Conservation (phyloP, 2,888 invertebrate genomes). For the Plemyria rubiginata region DNA sequence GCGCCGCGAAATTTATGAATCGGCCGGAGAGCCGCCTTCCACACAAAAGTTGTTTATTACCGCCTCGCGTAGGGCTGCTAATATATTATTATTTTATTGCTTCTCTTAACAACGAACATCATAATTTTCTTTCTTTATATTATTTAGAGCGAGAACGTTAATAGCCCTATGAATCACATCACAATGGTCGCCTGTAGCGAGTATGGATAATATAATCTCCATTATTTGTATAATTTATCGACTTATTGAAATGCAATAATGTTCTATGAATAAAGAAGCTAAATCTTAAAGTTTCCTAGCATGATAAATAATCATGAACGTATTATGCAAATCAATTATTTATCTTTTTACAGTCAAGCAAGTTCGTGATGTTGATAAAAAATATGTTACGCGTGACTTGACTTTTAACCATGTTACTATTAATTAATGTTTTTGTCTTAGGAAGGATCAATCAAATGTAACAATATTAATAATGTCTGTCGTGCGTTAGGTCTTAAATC, state of each 20-base stretch:
- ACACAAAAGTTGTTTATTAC: conserved; percentile 82
- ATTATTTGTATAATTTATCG: conserved; percentile 68
- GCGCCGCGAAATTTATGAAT: conserved; percentile 81
- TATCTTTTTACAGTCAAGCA: conserved; percentile 11
- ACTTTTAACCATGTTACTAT: neutral
- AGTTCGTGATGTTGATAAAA: conserved; percentile 12
- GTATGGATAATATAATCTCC: conserved; percentile 67
- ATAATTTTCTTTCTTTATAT: conserved; percentile 72
- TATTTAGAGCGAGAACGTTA: conserved; percentile 69
- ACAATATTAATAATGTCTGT: conserved; percentile 75
- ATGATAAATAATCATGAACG: conserved; percentile 5
- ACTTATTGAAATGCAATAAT: conserved; percentile 45
- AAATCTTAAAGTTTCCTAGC: conserved; percentile 15
- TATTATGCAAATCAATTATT: conserved; percentile 12
- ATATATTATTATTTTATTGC: conserved; percentile 71
- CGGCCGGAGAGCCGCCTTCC: conserved; percentile 78
- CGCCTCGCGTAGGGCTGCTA: conserved; percentile 70
- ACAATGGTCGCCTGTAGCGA: conserved; percentile 69
- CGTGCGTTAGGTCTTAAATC: conserved; percentile 63
- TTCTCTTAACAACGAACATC: conserved; percentile 61
- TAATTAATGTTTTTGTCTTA: conserved; percentile 47
- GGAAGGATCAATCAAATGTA: conserved; percentile 68
- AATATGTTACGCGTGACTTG: conserved; percentile 5
- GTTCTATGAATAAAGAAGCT: conserved; percentile 28
- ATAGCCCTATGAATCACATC: conserved; percentile 69